Evolutionary conservation across 2,888 invertebrate genomes (phyloP).

Genomic region (Meghimatium bilineatum): DNA sequence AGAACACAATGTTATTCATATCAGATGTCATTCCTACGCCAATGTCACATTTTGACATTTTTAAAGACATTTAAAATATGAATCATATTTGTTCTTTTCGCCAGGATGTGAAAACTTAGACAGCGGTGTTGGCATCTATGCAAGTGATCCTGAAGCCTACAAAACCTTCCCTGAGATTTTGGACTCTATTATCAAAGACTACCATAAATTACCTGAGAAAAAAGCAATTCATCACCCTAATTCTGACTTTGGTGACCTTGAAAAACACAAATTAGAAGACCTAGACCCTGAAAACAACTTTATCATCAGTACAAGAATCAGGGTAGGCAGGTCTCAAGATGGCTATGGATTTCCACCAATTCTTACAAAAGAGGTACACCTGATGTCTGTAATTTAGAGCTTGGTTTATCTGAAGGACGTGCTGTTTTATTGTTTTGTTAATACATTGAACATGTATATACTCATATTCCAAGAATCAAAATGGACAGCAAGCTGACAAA

Average conservation of each 20-base stretch:
- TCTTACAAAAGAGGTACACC: slow-evolving; percentile 83
- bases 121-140: slow-evolving; percentile 82
- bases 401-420: too few relatives aligned
- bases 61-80: not conserved
- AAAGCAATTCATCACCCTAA: slow-evolving; percentile 79
- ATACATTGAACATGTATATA: too few relatives aligned
- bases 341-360: slow-evolving; percentile 80
- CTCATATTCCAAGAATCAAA: not conserved
- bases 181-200: slow-evolving; percentile 77
- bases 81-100: not conserved
- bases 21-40: too few relatives aligned
- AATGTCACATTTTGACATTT: too few relatives aligned
- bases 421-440: too few relatives aligned
- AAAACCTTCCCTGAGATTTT: slow-evolving; percentile 65
- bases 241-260: slow-evolving; percentile 91
- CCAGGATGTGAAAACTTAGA: slow-evolving; percentile 84
- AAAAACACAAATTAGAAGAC: slow-evolving; percentile 84
- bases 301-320: slow-evolving; percentile 81
- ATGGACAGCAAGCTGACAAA: too few relatives aligned
- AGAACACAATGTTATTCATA: too few relatives aligned
- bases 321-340: slow-evolving; percentile 71
- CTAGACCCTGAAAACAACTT: slow-evolving; percentile 88
- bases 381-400: too few relatives aligned
- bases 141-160: slow-evolving; percentile 69
- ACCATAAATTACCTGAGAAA: slow-evolving; percentile 62